Conservation (phyloP, 2,113 vertebrate species). For the Vidua macroura region DNA sequence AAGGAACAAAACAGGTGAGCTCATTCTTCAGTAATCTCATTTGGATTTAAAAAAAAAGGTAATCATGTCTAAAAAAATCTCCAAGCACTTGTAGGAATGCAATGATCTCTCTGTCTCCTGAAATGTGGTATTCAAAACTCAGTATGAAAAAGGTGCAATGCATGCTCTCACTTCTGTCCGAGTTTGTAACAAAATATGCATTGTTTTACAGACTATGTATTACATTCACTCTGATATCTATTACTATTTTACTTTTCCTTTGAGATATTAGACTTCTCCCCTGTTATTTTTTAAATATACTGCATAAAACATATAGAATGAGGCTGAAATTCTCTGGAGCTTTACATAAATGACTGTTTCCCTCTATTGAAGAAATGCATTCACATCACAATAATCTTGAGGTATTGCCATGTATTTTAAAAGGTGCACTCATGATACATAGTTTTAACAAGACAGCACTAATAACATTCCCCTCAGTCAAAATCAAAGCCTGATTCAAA, state of each 20-base stretch:
- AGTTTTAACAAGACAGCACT: background rate
- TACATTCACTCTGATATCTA: background rate
- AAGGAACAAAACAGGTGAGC: slow-evolving; percentile 49
- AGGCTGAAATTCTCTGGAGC: background rate
- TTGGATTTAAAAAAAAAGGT: slow-evolving; percentile 14
- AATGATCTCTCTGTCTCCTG: background rate
- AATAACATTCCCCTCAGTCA: background rate
- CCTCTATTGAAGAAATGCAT: background rate
- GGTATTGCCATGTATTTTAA: background rate
- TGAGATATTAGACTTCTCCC: background rate
- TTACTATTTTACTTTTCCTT: background rate
- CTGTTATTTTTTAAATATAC: background rate
- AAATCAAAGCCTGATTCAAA: too few relatives aligned
- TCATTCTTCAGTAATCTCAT: slow-evolving; percentile 19
- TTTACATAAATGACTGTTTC: background rate
- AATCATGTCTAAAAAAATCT: slow-evolving; percentile 28
- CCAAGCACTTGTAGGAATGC: background rate
- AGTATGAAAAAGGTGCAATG: background rate
- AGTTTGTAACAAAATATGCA: background rate
- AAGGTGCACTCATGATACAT: background rate
- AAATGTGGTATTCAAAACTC: background rate
- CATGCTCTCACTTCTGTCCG: background rate
- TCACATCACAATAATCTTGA: background rate
- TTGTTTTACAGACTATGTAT: background rate
- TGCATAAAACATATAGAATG: background rate